These are phyloP conservation scores for Lissocephala sabroskyi DNA, from an alignment of 2,888 invertebrate species.

Conservation along the genomic window DNA sequence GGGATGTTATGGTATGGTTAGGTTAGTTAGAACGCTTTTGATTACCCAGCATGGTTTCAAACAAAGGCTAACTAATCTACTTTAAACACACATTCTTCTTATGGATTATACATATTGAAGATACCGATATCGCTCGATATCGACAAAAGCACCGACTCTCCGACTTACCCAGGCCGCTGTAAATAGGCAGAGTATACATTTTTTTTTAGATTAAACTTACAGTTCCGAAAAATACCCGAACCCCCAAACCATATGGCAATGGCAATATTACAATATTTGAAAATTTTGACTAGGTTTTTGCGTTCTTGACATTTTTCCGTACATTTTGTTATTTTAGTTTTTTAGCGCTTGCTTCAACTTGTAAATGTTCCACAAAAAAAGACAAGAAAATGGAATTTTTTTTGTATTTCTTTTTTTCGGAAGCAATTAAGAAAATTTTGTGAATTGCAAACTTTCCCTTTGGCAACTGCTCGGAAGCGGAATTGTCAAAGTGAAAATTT, in stretches of 20 bases:
- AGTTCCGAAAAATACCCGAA: slow-evolving; percentile 23
- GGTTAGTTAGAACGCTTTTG: background rate
- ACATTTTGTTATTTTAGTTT: slow-evolving; percentile 44
- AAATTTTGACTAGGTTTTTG: slow-evolving; percentile 10
- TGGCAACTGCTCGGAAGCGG: slow-evolving; percentile 22
- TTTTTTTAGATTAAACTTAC: slow-evolving; percentile 28
- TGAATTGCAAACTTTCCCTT: slow-evolving; percentile 35
- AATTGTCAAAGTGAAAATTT: slow-evolving; percentile 45
- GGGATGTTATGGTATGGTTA: background rate
- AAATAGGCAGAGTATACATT: slow-evolving; percentile 24
- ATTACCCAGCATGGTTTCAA: slow-evolving; percentile 46
- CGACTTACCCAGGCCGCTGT: slow-evolving; percentile 54
- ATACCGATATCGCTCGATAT: too few relatives aligned
- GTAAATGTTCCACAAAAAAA: slow-evolving; percentile 71
- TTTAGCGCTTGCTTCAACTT: slow-evolving; percentile 70
- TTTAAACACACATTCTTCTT: slow-evolving; percentile 28
- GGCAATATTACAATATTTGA: background rate
- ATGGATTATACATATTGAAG: too few relatives aligned
- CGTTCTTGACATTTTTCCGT: slow-evolving; percentile 25
- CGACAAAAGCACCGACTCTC: slow-evolving; percentile 34
- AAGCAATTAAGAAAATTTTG: slow-evolving; percentile 44
- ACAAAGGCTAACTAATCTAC: slow-evolving; percentile 50
- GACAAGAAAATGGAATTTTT: slow-evolving; percentile 27
- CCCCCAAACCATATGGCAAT: background rate
- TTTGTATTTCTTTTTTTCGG: slow-evolving; percentile 20